Evolutionary conservation across 2,113 vertebrate genomes (phyloP), one percentile per base, ranked within the genome.

Genomic region (Crotalus helleri): DNA sequence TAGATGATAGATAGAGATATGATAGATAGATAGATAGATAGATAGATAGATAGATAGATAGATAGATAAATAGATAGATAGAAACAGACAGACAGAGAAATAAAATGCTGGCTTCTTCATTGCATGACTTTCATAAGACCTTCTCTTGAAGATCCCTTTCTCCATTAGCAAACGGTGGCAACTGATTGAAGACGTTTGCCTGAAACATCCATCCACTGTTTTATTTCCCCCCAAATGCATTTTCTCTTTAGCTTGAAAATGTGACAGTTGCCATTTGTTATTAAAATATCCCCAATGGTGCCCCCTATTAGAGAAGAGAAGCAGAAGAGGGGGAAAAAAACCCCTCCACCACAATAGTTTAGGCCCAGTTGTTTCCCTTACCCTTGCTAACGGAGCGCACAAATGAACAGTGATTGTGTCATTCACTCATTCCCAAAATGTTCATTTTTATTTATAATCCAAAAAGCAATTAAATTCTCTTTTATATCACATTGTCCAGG

Each of bases 401-500:
- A 97, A 97, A 97, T 97, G 97, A 97, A 97, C 95, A 89, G 90
- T 89, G 95, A 97, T 96, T 94, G 93, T 2, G 57, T 97, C 96
- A 97, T 97, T 97, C 98, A 97, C 97, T 96, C 98, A 97, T 97
- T 96, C 95, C 93, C 69, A 59, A 93, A 95, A 95, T 94, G 96
- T 93, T 98, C 94, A 87, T 97, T 97, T 93, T 98, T 97, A 97
- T 97, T 97, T 98, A 96, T 97, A 97, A 97, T 97, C 95, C 93
- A 94, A 95, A 97, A 97, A 95, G 95, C 97, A 98, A 98, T 98
- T 98, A 97, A 97, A 97, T 96, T 96, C 89, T 90, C 96, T 97
- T 98, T 98, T 97, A 96, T 97, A 96, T 96, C 96, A 96, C 97
- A 95, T 95, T 97, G 95, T 98, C 95, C 94, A 94, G 94, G 94